Percentiles rank a stretch among this genome's conserved stretches.
Evolutionary conservation across 2,797 vertebrate species (phyloP).

Genomic region (Oryzias dopingdopingensis): DNA sequence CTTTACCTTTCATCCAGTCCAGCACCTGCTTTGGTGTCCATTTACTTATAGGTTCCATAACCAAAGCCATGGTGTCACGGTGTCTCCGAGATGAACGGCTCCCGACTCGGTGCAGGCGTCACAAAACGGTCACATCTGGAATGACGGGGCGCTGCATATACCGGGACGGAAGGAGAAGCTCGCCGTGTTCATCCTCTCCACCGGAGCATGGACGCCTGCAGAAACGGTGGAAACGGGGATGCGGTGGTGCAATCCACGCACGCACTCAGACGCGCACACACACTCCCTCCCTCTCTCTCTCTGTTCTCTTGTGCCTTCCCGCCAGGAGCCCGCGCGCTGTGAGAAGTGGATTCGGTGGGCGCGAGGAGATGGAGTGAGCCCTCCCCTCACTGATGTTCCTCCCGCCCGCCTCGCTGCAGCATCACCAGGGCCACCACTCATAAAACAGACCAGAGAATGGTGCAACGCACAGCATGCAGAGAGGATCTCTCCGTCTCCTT

Average conservation of each 20-base stretch:
- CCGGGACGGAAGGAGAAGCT: slow-evolving; percentile 39
- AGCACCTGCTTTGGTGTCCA: slow-evolving; percentile 91
- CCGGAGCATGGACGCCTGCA: slow-evolving; percentile 81
- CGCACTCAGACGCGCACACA: slow-evolving; percentile 59
- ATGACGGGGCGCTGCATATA: slow-evolving; percentile 38
- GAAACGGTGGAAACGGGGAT: slow-evolving; percentile 70
- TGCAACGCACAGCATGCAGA: slow-evolving; percentile 78
- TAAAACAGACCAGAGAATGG: slow-evolving; percentile 82
- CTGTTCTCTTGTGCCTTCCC: slow-evolving; percentile 70
- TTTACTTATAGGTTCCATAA: slow-evolving; percentile 95
- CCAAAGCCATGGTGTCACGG: slow-evolving; percentile 88
- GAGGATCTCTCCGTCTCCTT: slow-evolving; percentile 42
- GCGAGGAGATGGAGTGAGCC: slow-evolving; percentile 77
- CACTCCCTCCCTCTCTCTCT: slow-evolving; percentile 48
- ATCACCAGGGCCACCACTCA: slow-evolving; percentile 81
- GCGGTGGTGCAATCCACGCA: slow-evolving; percentile 83
- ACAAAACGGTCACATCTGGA: slow-evolving; percentile 76
- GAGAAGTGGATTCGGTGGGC: slow-evolving; percentile 73
- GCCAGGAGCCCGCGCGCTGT: slow-evolving; percentile 72
- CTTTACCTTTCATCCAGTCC: slow-evolving; percentile 94
- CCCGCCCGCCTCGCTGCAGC: slow-evolving; percentile 83
- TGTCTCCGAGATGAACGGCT: slow-evolving; percentile 77
- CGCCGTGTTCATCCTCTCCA: slow-evolving; percentile 64
- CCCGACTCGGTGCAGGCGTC: slow-evolving; percentile 72
- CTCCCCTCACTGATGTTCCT: slow-evolving; percentile 62